Evolutionary conservation across 2,797 vertebrate species (phyloP).

Genomic region (Sebastes minor): DNA sequence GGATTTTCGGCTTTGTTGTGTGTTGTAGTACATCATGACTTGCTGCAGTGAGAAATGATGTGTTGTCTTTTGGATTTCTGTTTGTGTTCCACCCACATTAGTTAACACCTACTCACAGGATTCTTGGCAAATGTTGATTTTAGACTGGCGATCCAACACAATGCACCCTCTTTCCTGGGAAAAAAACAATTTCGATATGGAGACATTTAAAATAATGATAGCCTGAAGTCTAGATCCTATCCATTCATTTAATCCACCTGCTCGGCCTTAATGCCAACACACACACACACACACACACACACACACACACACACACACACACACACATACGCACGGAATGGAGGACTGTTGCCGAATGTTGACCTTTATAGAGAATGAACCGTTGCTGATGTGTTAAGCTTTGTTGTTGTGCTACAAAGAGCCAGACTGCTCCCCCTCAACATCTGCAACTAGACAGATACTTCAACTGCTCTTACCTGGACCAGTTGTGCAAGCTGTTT

Average conservation of each 20-base stretch:
- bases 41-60: not conserved
- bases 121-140: not conserved
- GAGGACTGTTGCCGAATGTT: constrained; percentile 17
- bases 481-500: not conserved
- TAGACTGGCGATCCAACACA: not conserved
- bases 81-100: not conserved
- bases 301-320: not conserved
- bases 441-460: constrained; percentile 16
- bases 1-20: constrained; percentile 5
- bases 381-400: constrained; percentile 20
- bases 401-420: constrained; percentile 32
- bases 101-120: not conserved
- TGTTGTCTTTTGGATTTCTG: not conserved
- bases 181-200: not conserved
- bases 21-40: not conserved
- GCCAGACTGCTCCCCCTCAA: not conserved
- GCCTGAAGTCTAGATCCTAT: constrained; percentile 30
- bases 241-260: not conserved
- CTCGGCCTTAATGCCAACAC: not conserved
- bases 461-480: constrained; percentile 17
- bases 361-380: constrained; percentile 53
- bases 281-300: not conserved
- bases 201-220: constrained; percentile 24
- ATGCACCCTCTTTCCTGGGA: not conserved
- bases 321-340: not conserved